phyloP scores from a whole-genome alignment of 2,888 invertebrate genomes.

The Branchellion lobata region DNA sequence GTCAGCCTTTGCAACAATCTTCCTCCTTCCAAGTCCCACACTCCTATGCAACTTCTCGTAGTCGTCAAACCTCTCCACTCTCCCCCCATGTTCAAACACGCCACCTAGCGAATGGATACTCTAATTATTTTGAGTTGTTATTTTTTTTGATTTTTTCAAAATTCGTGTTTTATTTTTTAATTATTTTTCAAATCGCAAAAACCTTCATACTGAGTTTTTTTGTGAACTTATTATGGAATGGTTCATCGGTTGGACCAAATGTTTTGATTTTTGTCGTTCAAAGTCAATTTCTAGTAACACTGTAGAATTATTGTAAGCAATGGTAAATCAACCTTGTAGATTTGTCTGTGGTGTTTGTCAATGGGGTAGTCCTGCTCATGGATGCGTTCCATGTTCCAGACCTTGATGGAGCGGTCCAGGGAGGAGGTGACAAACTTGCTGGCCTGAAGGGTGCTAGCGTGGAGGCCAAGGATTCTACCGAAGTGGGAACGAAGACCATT shows the following conservation, averaged over 20 bases:
- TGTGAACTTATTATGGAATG: too few species aligned
- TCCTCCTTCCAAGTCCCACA: constrained; percentile 87
- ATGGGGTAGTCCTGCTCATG: constrained; percentile 89
- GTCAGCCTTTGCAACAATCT: constrained; percentile 81
- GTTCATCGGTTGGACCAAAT: too few species aligned
- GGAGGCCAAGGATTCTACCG: constrained; percentile 87
- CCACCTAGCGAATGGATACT: background rate
- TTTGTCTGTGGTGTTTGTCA: constrained; percentile 83
- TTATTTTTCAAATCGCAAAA: too few species aligned
- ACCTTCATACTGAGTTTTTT: too few species aligned
- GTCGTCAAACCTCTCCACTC: constrained; percentile 67
- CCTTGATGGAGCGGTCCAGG: constrained; percentile 94
- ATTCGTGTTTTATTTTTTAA: background rate
- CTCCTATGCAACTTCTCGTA: constrained; percentile 88
- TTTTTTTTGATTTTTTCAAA: too few species aligned
- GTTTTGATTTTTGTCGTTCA: too few species aligned
- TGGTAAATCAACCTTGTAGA: constrained; percentile 78
- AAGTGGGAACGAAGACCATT: constrained; percentile 95
- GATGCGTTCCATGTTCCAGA: constrained; percentile 98
- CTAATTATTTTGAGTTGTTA: too few species aligned
- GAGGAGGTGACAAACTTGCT: constrained; percentile 83
- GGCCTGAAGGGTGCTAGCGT: constrained; percentile 70
- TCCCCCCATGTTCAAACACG: background rate
- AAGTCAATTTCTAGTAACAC: too few species aligned
- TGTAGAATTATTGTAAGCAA: too few species aligned